Conservation (phyloP, 2,113 vertebrate species). For the Propithecus coquereli region DNA sequence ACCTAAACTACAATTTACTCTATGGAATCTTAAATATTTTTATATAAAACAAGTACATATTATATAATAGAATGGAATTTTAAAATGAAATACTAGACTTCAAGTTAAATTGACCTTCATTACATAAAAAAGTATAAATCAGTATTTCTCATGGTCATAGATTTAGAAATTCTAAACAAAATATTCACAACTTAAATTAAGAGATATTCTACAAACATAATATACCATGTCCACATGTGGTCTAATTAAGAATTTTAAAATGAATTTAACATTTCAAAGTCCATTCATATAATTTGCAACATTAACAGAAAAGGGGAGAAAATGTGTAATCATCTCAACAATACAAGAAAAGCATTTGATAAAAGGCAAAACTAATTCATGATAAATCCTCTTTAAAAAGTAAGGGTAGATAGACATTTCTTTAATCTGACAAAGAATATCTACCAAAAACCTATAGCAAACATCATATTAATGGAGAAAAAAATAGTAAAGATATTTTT, state of each 20-base stretch:
- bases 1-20: background rate
- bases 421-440: background rate
- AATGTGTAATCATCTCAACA: background rate
- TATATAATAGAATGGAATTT: background rate
- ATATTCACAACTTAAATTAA: background rate
- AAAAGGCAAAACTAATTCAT: background rate
- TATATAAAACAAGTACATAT: background rate
- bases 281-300: background rate
- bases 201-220: background rate
- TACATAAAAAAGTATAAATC: background rate
- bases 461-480: background rate
- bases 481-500: background rate
- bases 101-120: background rate
- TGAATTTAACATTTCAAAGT: background rate
- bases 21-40: background rate
- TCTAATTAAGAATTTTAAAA: background rate
- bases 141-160: background rate
- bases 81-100: background rate
- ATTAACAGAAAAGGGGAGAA: background rate
- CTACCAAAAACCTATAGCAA: background rate
- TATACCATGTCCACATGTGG: background rate
- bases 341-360: background rate
- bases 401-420: background rate
- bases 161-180: background rate
- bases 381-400: background rate